Evolutionary conservation across 1,140 invertebrate genomes (phyloP).

Genomic region (Drosophila subobscura): DNA sequence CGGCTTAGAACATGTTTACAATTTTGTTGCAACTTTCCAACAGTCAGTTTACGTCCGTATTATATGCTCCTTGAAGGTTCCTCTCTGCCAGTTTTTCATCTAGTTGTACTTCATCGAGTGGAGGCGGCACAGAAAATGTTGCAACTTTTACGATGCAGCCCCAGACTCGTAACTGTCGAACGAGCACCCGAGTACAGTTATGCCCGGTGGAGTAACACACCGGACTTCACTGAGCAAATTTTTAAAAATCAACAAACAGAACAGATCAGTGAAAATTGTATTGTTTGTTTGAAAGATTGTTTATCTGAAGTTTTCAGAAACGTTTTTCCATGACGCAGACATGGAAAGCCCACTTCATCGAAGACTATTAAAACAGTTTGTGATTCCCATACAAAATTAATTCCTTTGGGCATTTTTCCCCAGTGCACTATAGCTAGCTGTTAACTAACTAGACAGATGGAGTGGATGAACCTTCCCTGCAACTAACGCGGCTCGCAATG

Average conservation of each 20-base stretch:
- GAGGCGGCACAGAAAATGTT: constrained; percentile 38
- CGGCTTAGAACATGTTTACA: constrained; percentile 62
- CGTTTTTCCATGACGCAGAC: too few relatives aligned
- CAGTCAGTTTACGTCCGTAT: constrained; percentile 59
- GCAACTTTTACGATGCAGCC: constrained; percentile 62
- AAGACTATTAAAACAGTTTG: too few relatives aligned
- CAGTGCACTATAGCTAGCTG: constrained; percentile 26
- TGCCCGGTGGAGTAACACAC: constrained; percentile 31
- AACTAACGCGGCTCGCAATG: constrained; percentile 50
- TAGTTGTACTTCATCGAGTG: constrained; percentile 41
- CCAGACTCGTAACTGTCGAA: constrained; percentile 58
- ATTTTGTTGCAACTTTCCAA: constrained; percentile 61
- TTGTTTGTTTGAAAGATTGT: too few relatives aligned
- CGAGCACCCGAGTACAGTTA: constrained; percentile 50
- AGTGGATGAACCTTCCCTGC: constrained; percentile 8
- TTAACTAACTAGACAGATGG: constrained; percentile 57
- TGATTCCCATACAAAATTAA: too few relatives aligned
- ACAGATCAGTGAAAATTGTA: too few relatives aligned
- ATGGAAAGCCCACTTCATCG: too few relatives aligned
- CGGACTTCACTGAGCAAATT: constrained; percentile 16
- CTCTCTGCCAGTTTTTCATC: constrained; percentile 48
- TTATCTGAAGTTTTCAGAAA: too few relatives aligned
- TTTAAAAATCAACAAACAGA: too few relatives aligned
- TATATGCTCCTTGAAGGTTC: constrained; percentile 44
- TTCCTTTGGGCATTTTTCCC: too few relatives aligned